phyloP scores from a whole-genome alignment of 2,888 invertebrate genomes.

The Odiellus spinosus region DNA sequence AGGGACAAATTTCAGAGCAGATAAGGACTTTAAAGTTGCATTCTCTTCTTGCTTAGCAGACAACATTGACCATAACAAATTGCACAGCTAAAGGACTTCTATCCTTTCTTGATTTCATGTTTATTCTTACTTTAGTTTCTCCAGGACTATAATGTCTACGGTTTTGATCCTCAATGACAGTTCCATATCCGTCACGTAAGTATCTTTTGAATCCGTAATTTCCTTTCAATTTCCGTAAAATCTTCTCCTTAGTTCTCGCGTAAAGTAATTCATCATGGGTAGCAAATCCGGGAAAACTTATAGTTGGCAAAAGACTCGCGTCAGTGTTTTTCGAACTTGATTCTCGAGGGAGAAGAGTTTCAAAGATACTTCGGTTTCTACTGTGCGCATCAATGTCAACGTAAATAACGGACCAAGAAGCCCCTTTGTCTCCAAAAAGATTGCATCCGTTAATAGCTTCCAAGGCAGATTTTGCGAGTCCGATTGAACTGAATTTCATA shows the following conservation, averaged over 20 bases:
- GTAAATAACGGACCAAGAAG: constrained; percentile 95
- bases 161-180: constrained; percentile 63
- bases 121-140: constrained; percentile 19
- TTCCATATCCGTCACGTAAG: constrained; percentile 82
- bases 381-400: constrained; percentile 99
- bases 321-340: constrained; percentile 98
- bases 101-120: too few relatives aligned
- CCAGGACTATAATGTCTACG: constrained; percentile 13
- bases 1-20: too few relatives aligned
- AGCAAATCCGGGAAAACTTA: constrained; percentile 95
- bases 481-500: constrained; percentile 52
- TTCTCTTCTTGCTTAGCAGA: too few relatives aligned
- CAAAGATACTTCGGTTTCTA: constrained; percentile 94
- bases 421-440: constrained; percentile 90
- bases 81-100: too few relatives aligned
- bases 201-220: constrained; percentile 86
- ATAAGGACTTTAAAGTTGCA: too few relatives aligned
- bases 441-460: constrained; percentile 99
- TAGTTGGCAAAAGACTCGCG: constrained; percentile 71
- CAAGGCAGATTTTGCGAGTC: constrained; percentile 92
- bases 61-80: too few relatives aligned
- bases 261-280: constrained; percentile 88
- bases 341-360: constrained; percentile 90
- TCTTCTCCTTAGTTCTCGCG: constrained; percentile 66
- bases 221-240: constrained; percentile 63